phyloP scores from a whole-genome alignment of 2,797 vertebrate species.

The Yasuhikotakia modesta region DNA sequence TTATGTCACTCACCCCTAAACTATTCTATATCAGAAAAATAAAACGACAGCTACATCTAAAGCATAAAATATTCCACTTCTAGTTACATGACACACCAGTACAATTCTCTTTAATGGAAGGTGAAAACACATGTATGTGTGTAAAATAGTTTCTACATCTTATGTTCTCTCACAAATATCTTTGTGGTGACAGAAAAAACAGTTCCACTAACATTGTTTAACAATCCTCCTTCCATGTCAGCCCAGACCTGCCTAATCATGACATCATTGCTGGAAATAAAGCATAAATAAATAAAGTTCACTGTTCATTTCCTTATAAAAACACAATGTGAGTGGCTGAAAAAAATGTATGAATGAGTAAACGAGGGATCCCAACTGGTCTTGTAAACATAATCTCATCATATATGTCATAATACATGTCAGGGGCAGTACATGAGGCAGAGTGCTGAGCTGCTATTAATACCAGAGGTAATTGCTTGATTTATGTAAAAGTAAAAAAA shows the following conservation, averaged over 20 bases:
- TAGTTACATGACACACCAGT: too few species aligned
- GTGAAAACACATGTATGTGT: too few species aligned
- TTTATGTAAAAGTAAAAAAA: neutral
- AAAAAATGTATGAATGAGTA: neutral
- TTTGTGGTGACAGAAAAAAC: too few species aligned
- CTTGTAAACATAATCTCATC: constrained; percentile 6
- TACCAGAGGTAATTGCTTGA: neutral
- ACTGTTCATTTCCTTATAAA: neutral
- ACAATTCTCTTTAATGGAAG: too few species aligned
- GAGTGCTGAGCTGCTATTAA: neutral
- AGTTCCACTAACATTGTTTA: too few species aligned
- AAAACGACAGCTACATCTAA: too few species aligned
- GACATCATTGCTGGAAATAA: constrained; percentile 12
- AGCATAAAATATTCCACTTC: too few species aligned
- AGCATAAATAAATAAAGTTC: neutral
- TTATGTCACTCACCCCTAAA: too few species aligned
- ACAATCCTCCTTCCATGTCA: too few species aligned
- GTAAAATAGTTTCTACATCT: too few species aligned
- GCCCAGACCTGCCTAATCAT: neutral
- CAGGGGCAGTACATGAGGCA: neutral
- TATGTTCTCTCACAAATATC: too few species aligned
- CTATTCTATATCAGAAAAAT: too few species aligned
- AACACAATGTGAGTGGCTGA: neutral
- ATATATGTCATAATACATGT: neutral
- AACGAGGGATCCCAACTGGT: constrained; percentile 9